These are phyloP conservation scores for Plecturocebus donacophilus DNA, from an alignment of 2,113 vertebrate genomes.

Conservation along the genomic window DNA sequence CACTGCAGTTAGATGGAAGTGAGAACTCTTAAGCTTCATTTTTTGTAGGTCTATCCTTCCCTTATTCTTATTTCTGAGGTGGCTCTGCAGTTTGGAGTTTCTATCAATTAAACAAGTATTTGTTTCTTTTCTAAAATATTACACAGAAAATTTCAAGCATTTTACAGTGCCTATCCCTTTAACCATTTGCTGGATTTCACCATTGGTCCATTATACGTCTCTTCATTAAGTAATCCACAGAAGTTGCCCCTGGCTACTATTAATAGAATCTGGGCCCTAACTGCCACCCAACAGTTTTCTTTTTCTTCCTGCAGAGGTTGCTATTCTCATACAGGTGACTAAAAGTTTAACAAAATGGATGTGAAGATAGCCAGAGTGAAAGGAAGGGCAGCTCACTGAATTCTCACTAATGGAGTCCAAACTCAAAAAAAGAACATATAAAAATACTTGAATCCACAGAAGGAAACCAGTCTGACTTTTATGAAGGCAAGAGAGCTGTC, in stretches of 20 bases:
- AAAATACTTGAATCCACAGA: not conserved
- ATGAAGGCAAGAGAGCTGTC: not conserved
- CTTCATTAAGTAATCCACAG: not conserved
- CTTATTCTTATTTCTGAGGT: not conserved
- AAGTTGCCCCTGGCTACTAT: not conserved
- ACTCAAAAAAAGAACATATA: not conserved
- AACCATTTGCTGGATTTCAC: not conserved
- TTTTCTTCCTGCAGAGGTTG: not conserved
- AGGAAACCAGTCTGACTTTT: not conserved
- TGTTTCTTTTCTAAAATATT: not conserved
- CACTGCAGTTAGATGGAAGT: not conserved
- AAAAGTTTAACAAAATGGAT: not conserved
- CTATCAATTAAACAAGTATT: not conserved
- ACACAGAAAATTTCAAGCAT: not conserved
- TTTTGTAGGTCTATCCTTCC: not conserved
- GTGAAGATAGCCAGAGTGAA: not conserved
- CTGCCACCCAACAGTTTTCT: not conserved
- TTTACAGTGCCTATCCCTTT: not conserved
- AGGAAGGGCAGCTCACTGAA: not conserved
- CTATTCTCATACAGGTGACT: not conserved
- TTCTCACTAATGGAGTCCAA: not conserved
- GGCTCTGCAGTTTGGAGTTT: not conserved
- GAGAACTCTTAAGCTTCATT: not conserved
- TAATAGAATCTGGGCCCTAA: not conserved
- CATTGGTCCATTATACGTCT: not conserved